phyloP scores from a whole-genome alignment of 2,888 invertebrate species.

The Ochlodes sylvanus region DNA sequence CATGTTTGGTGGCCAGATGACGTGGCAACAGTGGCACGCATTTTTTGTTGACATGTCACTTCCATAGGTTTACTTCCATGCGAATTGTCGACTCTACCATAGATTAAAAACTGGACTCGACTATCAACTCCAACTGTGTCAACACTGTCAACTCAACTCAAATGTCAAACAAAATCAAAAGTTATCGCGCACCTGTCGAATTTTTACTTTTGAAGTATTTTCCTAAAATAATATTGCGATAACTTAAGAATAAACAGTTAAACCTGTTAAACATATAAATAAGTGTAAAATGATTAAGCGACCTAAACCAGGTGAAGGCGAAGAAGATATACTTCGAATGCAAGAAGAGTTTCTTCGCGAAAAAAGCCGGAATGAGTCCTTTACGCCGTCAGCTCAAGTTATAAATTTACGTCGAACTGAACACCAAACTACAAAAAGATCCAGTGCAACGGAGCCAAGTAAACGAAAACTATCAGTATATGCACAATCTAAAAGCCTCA shows the following conservation, averaged over 20 bases:
- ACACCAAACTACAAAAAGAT: conserved; percentile 55
- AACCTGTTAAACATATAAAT: no score
- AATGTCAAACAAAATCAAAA: no score
- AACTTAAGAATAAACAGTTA: no score
- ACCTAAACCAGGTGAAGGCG: conserved; percentile 89
- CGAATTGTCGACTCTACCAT: no score
- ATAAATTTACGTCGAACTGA: conserved; percentile 70
- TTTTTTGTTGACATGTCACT: no score
- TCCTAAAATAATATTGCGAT: not conserved
- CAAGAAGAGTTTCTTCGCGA: conserved; percentile 88
- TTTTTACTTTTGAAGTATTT: not conserved
- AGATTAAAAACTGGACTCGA: no score
- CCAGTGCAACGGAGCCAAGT: conserved; percentile 44
- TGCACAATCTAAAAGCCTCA: conserved; percentile 69
- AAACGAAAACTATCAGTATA: conserved; percentile 72
- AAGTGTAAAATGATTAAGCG: conserved; percentile 84
- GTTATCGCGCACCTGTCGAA: no score
- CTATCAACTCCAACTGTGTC: no score
- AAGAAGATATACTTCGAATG: conserved; percentile 90
- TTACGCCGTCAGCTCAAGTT: conserved; percentile 87
- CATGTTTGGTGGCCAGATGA: no score
- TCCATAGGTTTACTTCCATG: no score
- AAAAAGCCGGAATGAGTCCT: conserved; percentile 78
- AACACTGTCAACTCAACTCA: no score
- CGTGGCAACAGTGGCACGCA: no score